Evolutionary conservation across 2,888 invertebrate genomes (phyloP).

Genomic region (Micoletzkya japonica): DNA sequence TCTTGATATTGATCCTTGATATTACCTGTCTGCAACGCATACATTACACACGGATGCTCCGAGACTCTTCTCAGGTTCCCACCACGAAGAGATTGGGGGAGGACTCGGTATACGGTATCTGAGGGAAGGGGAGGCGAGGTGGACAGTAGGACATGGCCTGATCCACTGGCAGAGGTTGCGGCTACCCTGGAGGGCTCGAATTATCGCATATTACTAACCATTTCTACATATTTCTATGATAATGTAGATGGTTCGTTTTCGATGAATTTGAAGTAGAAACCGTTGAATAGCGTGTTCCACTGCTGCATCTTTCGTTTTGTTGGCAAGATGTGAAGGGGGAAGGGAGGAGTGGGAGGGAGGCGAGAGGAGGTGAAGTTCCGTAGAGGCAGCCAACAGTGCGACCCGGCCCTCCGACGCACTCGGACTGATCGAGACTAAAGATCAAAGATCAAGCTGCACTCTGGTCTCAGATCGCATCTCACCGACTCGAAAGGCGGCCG

Average conservation of each 20-base stretch:
- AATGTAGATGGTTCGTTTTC: not conserved
- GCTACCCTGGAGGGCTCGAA: not conserved
- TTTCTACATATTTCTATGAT: not conserved
- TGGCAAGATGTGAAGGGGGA: not conserved
- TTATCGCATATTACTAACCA: not conserved
- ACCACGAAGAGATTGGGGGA: slow-evolving; percentile 4
- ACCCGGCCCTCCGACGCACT: slow-evolving; percentile 38
- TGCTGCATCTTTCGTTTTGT: not conserved
- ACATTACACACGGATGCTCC: slow-evolving; percentile 15
- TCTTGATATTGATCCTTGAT: too few species aligned
- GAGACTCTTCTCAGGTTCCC: slow-evolving; percentile 4
- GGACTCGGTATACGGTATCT: slow-evolving; percentile 9
- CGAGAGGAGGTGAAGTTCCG: slow-evolving; percentile 41
- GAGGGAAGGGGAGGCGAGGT: slow-evolving; percentile 12
- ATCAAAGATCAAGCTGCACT: too few species aligned
- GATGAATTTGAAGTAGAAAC: not conserved
- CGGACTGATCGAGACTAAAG: slow-evolving; percentile 42
- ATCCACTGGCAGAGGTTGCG: slow-evolving; percentile 4
- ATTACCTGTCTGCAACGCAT: too few species aligned
- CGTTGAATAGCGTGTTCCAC: slow-evolving; percentile 11
- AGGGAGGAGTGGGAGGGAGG: slow-evolving; percentile 11
- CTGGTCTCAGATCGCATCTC: not conserved
- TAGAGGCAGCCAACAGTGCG: slow-evolving; percentile 33
- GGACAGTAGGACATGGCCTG: slow-evolving; percentile 3
- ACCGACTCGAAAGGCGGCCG: slow-evolving; percentile 24